These are phyloP conservation scores for Urocynchramus pylzowi DNA, from an alignment of 2,113 vertebrate species.

Conservation along the genomic window DNA sequence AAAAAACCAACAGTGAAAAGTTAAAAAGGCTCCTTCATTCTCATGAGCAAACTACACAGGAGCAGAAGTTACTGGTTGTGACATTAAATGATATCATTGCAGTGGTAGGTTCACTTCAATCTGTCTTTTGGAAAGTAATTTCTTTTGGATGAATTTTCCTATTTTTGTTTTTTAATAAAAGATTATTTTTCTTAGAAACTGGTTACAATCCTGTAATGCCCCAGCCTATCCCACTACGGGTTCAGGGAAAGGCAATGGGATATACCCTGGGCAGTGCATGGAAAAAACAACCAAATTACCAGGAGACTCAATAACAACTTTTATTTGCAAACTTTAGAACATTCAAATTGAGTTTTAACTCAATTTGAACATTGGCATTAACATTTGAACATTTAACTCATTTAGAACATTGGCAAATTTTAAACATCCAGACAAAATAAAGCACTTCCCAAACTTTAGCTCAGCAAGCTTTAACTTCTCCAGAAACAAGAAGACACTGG, in stretches of 20 bases:
- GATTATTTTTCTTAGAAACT: background rate
- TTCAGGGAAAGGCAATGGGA: background rate
- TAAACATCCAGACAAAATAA: background rate
- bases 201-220: background rate
- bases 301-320: background rate
- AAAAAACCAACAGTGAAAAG: background rate
- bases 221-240: rapidly evolving
- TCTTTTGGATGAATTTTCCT: background rate
- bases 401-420: too few relatives aligned
- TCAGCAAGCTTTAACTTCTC: background rate
- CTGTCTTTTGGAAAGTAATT: background rate
- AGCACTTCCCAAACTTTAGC: background rate
- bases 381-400: too few relatives aligned
- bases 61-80: background rate
- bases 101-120: background rate
- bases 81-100: background rate
- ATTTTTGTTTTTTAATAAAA: background rate
- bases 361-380: too few relatives aligned
- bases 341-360: too few relatives aligned
- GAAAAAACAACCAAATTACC: background rate
- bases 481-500: background rate
- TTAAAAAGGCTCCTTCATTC: background rate
- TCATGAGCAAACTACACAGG: background rate
- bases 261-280: background rate
- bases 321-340: background rate